Evolutionary conservation across 2,888 invertebrate genomes (phyloP), one percentile per base, ranked within the genome.

Genomic region (Drosophila kambysellisi): DNA sequence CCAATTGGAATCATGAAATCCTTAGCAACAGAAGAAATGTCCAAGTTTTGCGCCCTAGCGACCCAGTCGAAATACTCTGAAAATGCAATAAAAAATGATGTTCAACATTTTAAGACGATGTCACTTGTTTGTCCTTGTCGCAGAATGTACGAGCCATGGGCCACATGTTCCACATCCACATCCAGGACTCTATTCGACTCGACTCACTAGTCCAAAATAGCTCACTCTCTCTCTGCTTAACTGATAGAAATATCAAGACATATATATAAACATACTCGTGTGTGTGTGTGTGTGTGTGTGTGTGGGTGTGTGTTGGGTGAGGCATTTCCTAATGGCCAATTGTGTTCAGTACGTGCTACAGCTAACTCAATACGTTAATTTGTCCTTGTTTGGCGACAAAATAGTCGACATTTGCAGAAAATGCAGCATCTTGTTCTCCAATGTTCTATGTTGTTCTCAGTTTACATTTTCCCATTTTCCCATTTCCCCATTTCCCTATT

Each of bases 81-180:
- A 79, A 82, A 79, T 79, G 82, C 81, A 81, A 81, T 81, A 81
- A 81, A 81, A 81, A 81, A 81, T 81, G 71, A 82, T 81, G 81
- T 81, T 81, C 50, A 79, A 82, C 82, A 81, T 81, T 82, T 82
- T 76, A 81, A 81, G 82, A 79, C 76, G 70, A 71, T 79, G 81
- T 81, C 82, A 81, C 73, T 76, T 82, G 79, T 70, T 79, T 79
- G 79, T 79, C 79, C 81, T 79, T 79, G 81, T 79, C 81, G 78
- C 54, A 52, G 52, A 64, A 70, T 74, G 74, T 81, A 39, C 54
- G 48, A 74, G 59, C 52, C 58, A 79, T 56, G 81, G 78, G 81
- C 70, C 74, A 65, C 81, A 77, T 81, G 78, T 74, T 71, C 41
- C 30, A 25, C 25, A 25, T 25, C 25, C 25, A 25, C 32, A 57